A percentile compares a stretch with the other conserved stretches of the same genome.
These are phyloP conservation scores for Augochlora pura DNA, from an alignment of 1,140 invertebrate genomes.

Conservation along the genomic window DNA sequence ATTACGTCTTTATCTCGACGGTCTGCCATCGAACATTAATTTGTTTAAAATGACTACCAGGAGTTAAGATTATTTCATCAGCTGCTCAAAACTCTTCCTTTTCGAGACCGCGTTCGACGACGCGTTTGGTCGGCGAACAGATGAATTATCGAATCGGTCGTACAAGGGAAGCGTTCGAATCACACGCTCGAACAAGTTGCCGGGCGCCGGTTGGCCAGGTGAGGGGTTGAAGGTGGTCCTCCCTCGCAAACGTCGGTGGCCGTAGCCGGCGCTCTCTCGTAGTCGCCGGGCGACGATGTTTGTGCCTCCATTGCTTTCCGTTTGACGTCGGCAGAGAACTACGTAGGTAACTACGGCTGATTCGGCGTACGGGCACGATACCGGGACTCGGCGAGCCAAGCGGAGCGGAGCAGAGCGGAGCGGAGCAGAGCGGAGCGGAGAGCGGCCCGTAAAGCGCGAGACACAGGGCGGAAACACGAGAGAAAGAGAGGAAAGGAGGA, in stretches of 20 bases:
- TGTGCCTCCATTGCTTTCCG: conserved; percentile 72
- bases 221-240: conserved; percentile 30
- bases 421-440: neutral
- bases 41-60: no score
- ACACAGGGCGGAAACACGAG: conserved; percentile 30
- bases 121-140: neutral
- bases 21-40: no score
- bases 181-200: conserved; percentile 55
- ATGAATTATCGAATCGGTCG: conserved; percentile 38
- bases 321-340: conserved; percentile 69
- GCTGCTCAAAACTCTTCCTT: no score
- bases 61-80: no score
- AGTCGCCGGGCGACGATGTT: conserved; percentile 66
- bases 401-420: neutral
- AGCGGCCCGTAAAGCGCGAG: conserved; percentile 38
- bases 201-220: neutral
- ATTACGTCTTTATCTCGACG: no score
- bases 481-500: conserved; percentile 44
- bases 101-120: no score
- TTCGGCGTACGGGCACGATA: conserved; percentile 69
- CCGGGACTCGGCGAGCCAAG: conserved; percentile 3
- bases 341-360: conserved; percentile 76
- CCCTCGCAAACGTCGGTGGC: neutral
- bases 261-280: neutral
- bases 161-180: conserved; percentile 36